Conservation (phyloP, 2,113 vertebrate species). For the Urocitellus parryii region DNA sequence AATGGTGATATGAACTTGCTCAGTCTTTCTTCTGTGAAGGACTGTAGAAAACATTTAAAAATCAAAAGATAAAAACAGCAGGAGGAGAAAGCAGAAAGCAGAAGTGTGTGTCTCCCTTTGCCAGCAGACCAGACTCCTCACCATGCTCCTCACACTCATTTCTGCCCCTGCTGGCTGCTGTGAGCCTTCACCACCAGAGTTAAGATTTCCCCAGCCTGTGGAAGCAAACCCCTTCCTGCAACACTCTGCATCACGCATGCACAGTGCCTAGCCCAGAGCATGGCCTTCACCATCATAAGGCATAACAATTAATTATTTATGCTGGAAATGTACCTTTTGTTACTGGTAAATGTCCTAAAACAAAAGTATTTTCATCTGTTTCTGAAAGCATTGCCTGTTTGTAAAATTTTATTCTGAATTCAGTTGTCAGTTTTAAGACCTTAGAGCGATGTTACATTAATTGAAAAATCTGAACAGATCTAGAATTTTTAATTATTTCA, state of each 20-base stretch:
- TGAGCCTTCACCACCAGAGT: background rate
- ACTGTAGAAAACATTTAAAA: background rate
- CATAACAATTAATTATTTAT: background rate
- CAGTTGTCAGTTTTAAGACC: background rate
- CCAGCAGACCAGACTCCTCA: background rate
- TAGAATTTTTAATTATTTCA: background rate
- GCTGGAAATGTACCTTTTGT: background rate
- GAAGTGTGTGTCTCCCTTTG: too few relatives aligned
- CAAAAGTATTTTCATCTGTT: background rate
- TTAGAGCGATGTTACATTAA: background rate
- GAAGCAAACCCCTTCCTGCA: background rate
- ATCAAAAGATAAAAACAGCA: background rate
- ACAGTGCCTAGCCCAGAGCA: background rate
- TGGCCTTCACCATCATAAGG: background rate
- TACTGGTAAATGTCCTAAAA: background rate
- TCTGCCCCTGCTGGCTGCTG: background rate
- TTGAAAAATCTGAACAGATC: background rate
- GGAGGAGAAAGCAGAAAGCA: background rate
- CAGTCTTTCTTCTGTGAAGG: background rate
- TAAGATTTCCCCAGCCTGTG: background rate
- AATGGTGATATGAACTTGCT: background rate
- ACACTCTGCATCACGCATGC: background rate
- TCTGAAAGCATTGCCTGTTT: background rate
- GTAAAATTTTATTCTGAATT: background rate
- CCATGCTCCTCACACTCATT: background rate